Base-by-base conservation (phyloP, 2,113 vertebrate genomes). In the Hystrix cristata region DNA sequence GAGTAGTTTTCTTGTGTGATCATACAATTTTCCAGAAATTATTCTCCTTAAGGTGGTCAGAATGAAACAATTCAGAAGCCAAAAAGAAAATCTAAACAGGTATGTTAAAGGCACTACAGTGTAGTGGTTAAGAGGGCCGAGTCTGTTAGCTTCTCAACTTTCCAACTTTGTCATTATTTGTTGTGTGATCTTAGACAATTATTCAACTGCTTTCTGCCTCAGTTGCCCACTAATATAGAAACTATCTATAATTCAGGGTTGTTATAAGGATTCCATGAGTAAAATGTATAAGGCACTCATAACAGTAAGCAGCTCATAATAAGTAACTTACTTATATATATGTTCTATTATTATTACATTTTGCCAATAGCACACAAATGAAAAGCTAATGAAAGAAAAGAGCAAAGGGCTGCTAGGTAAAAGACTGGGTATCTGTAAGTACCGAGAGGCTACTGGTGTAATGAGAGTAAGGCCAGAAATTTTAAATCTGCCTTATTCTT, bases 361-460 rank as follows among this genome's bases (percentile, higher is more conserved):
- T 71, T 46, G 38, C 43, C 51, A 65, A 34, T 43, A 91, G 5
- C 10, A 65, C 74, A 74, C 7, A 38, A 25, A 51, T 76, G 64
- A 91, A 59, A 57, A 94, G 85, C 79, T 80, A 85, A 72, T 85
- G 64, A 29, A n/a, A 71, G 4, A 80, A 86, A 90, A 72, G 64
- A 59, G 55, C 76, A 88, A 79, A 86, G 67, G 76, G 31, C 31
- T 81, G 15, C 15, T 71, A 55, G 21, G 4, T 85, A 80, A 79
- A 79, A 3, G 6, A 29, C 55, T 90, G 21, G 19, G 60, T 71
- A 90, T 85, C 69, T 76, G 8, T 64, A 64, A 64, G 27, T 65
- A 65, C 64, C 64, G 13, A 65, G 27, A 29, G 64, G 27, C 64
- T 31, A 31, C 29, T 31, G 29, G 12, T 65, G 25, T 31, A 27